Evolutionary conservation across 2,888 invertebrate species (phyloP).

Genomic region (Polyommatus icarus): DNA sequence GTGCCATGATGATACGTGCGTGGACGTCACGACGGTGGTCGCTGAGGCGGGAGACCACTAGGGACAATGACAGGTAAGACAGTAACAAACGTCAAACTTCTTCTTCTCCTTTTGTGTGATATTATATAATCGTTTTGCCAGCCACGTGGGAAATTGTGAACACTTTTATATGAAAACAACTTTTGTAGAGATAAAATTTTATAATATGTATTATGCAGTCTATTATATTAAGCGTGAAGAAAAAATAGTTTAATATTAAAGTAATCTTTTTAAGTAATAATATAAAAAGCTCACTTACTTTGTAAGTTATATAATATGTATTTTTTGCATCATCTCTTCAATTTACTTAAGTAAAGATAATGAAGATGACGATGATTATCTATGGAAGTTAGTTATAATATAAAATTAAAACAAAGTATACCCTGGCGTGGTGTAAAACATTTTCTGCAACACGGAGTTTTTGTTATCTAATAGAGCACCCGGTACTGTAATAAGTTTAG

Average conservation of each 20-base stretch:
- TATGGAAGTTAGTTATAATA: neutral
- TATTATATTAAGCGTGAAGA: too few relatives aligned
- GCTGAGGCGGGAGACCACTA: conserved; percentile 70
- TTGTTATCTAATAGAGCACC: neutral
- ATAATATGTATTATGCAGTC: too few relatives aligned
- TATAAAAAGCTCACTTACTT: too few relatives aligned
- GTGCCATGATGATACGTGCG: conserved; percentile 62
- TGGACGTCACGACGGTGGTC: conserved; percentile 74
- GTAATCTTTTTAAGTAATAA: too few relatives aligned
- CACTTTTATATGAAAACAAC: too few relatives aligned
- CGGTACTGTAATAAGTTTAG: neutral
- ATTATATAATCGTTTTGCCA: too few relatives aligned
- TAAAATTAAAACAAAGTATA: neutral
- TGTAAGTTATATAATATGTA: too few relatives aligned
- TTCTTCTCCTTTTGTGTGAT: neutral
- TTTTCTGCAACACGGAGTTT: neutral
- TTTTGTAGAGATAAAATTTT: too few relatives aligned
- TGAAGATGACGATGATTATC: neutral
- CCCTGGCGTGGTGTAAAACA: neutral
- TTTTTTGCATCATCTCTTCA: neutral
- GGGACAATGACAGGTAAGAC: conserved; percentile 74
- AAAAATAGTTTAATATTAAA: too few relatives aligned
- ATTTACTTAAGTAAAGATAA: neutral
- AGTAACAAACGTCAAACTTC: neutral
- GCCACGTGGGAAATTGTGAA: too few relatives aligned